These are phyloP conservation scores for Brachyrhaphis roseni DNA, from an alignment of 2,797 vertebrate species.

Conservation along the genomic window DNA sequence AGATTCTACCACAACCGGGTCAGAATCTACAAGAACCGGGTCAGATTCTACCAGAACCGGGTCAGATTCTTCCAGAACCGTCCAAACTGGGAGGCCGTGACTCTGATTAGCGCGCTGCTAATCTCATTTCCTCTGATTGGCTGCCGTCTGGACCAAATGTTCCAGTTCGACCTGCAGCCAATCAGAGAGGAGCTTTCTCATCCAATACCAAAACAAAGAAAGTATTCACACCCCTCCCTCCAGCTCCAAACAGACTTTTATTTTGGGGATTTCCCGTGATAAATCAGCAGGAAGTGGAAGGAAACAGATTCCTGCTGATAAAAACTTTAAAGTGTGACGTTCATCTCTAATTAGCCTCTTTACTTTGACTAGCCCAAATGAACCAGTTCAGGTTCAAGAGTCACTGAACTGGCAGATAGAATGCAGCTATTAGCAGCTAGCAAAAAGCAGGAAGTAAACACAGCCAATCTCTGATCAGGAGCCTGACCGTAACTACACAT, in stretches of 20 bases:
- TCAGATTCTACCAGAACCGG: too few species aligned
- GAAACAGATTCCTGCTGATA: background rate
- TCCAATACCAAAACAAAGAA: background rate
- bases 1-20: background rate
- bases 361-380: background rate
- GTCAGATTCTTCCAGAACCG: background rate
- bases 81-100: background rate
- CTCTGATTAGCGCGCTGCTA: background rate
- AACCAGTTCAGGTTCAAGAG: background rate
- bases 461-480: too few species aligned
- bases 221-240: background rate
- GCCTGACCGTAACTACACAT: too few species aligned
- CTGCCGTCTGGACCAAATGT: background rate
- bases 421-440: too few species aligned
- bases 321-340: background rate
- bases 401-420: too few species aligned
- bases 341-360: background rate
- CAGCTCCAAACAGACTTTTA: too few species aligned
- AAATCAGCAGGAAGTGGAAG: background rate
- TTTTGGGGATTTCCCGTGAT: too few species aligned
- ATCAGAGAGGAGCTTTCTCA: background rate
- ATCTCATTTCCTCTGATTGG: conserved; percentile 1
- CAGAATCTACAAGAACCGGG: too few species aligned
- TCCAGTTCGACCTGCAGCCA: too few species aligned
- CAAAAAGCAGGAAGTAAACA: too few species aligned